Evolutionary conservation across 2,113 vertebrate genomes (phyloP).

Genomic region (Sapajus apella): DNA sequence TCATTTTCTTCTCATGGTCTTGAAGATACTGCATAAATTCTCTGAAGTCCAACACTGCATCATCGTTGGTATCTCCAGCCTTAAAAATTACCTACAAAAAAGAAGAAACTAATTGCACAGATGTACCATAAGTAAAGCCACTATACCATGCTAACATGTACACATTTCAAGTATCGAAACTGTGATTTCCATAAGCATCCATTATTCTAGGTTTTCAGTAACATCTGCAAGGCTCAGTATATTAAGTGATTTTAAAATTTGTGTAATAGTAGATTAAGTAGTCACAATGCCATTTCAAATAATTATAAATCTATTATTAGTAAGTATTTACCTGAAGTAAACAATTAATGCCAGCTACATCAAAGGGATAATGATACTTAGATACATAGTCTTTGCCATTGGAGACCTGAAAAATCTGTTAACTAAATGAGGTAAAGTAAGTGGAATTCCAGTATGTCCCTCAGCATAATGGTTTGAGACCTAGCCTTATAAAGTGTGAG

Average conservation of each 20-base stretch:
- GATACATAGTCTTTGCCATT: not conserved
- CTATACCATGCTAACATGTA: not conserved
- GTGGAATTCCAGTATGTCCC: not conserved
- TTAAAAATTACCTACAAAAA: constrained; percentile 89
- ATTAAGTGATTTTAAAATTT: not conserved
- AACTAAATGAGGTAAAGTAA: constrained; percentile 5
- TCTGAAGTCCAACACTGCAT: constrained; percentile 90
- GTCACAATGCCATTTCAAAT: not conserved
- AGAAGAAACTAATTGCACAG: constrained; percentile 59
- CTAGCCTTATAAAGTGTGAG: not conserved
- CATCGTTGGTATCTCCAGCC: constrained; percentile 89
- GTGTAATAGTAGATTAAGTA: not conserved
- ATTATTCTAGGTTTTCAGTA: not conserved
- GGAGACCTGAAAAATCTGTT: not conserved
- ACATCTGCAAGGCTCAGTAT: not conserved
- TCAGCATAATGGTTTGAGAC: not conserved
- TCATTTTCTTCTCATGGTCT: constrained; percentile 95
- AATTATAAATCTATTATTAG: not conserved
- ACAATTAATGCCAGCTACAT: not conserved
- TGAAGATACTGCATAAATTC: constrained; percentile 94
- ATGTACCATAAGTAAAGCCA: not conserved
- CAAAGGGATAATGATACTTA: not conserved
- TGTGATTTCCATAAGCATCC: not conserved
- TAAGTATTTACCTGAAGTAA: not conserved
- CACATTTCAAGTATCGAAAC: not conserved